Evolutionary conservation across 1,140 invertebrate species (phyloP).

Genomic region (Drosophila biarmipes): DNA sequence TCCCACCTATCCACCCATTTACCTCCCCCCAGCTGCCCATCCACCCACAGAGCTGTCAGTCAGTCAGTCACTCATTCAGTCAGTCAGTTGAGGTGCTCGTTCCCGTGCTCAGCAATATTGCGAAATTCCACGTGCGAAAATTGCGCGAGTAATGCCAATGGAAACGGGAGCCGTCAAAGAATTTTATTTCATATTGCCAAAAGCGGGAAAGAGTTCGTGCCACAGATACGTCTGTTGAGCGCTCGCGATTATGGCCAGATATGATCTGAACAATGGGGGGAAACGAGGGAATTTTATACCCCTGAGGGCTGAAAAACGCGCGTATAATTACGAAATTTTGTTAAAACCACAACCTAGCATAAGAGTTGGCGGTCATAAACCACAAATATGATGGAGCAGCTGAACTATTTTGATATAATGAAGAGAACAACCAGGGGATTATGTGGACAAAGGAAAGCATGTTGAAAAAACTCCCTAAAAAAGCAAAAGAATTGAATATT

Average conservation of each 20-base stretch:
- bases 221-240: conserved; percentile 12
- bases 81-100: conserved; percentile 19
- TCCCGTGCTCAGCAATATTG: conserved; percentile 62
- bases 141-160: conserved; percentile 78
- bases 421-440: not conserved
- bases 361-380: not conserved
- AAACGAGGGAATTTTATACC: conserved; percentile 1
- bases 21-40: not conserved
- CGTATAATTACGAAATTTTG: conserved; percentile 31
- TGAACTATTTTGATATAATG: not conserved
- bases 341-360: not conserved
- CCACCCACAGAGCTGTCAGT: conserved; percentile 27
- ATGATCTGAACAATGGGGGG: conserved; percentile 6
- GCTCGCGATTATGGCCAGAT: conserved; percentile 3
- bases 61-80: conserved; percentile 11
- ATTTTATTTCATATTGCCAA: conserved; percentile 71
- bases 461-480: too few species aligned
- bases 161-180: conserved; percentile 59
- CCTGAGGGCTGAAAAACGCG: not conserved
- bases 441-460: not conserved
- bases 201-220: conserved; percentile 20
- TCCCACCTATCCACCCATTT: not conserved
- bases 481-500: too few species aligned
- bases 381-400: not conserved
- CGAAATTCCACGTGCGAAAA: conserved; percentile 81